A percentile compares a stretch with the other conserved stretches of the same genome.
phyloP scores from a whole-genome alignment of 2,797 vertebrate genomes.

The Sebastes hubbsi region DNA sequence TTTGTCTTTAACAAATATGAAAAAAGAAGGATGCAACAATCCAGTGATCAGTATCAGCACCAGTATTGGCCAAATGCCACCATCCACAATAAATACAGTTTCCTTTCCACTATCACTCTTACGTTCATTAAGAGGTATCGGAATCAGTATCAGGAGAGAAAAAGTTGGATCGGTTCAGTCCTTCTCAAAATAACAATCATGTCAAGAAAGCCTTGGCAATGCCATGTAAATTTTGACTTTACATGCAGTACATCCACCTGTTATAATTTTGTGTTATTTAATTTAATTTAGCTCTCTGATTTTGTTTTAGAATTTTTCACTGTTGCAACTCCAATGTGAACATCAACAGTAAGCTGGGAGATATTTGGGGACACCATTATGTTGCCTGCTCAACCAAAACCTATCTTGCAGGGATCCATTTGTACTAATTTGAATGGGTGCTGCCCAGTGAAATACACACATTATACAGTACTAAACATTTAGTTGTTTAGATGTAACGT shows the following conservation, averaged over 20 bases:
- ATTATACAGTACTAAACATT: neutral
- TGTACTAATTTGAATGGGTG: neutral
- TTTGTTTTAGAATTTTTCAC: neutral
- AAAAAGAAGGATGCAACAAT: neutral
- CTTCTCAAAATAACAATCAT: neutral
- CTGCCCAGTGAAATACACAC: neutral
- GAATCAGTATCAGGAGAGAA: neutral
- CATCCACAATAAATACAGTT: neutral
- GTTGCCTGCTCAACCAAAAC: neutral
- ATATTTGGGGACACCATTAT: neutral
- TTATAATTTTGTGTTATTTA: neutral
- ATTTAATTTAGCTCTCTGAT: neutral
- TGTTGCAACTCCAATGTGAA: neutral
- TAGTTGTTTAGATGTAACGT: neutral
- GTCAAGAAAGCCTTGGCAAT: neutral
- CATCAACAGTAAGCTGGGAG: neutral
- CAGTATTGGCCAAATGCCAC: neutral
- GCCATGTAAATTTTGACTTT: neutral
- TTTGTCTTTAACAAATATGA: neutral
- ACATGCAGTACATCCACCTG: no score
- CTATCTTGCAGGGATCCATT: neutral
- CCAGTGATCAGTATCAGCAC: neutral
- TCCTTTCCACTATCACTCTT: neutral
- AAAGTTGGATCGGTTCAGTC: neutral
- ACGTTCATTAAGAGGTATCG: neutral